phyloP scores from a whole-genome alignment of 2,797 vertebrate species.

The Tenualosa thibaudeaui region DNA sequence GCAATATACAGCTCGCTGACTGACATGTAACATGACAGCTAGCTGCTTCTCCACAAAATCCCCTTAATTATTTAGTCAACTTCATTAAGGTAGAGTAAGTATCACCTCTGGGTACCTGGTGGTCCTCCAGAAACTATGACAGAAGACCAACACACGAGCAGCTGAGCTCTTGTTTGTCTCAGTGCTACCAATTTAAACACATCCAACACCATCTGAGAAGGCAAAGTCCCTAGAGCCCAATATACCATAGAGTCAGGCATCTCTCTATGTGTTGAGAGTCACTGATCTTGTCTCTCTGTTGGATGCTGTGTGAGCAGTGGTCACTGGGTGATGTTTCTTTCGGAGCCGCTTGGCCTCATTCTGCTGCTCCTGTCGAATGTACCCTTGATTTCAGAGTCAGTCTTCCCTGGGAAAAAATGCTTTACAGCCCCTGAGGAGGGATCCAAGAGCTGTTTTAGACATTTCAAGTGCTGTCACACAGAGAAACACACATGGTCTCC shows the following conservation, averaged over 20 bases:
- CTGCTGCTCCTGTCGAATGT: constrained; percentile 68
- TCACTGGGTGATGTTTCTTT: constrained; percentile 52
- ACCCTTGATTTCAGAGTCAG: constrained; percentile 66
- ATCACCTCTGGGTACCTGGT: background rate
- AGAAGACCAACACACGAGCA: background rate
- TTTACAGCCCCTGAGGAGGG: constrained; percentile 59
- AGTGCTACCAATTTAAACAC: background rate
- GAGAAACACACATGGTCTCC: background rate
- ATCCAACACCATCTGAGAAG: background rate
- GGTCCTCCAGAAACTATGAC: background rate
- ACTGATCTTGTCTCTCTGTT: background rate
- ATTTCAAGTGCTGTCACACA: background rate
- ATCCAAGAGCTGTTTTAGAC: background rate
- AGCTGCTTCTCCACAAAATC: background rate
- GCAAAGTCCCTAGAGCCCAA: background rate
- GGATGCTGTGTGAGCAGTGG: background rate
- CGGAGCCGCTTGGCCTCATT: constrained; percentile 65
- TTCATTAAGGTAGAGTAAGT: background rate
- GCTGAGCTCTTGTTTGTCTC: background rate
- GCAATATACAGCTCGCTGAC: background rate
- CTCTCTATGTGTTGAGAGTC: background rate
- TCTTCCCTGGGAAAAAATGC: constrained; percentile 64
- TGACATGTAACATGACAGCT: background rate
- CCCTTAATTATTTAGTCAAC: background rate
- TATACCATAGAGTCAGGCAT: background rate